Percentiles rank a stretch among this genome's conserved stretches.
These are phyloP conservation scores for Nomada lathburiana DNA, from an alignment of 2,888 invertebrate genomes.

Conservation along the genomic window DNA sequence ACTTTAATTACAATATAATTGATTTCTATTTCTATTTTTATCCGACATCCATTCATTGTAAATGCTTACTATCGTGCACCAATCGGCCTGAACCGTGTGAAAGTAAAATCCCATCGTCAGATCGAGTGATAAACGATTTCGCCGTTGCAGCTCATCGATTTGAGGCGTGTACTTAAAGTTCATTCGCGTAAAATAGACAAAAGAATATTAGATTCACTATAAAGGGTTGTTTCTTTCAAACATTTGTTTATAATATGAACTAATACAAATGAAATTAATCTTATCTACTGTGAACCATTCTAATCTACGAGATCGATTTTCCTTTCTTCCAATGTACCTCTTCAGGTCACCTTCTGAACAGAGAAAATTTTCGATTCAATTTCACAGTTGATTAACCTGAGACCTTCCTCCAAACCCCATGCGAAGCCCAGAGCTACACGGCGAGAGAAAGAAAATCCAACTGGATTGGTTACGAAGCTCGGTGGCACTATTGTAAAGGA, in stretches of 20 bases:
- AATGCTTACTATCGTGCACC: neutral
- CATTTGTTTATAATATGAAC: neutral
- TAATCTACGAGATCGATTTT: neutral
- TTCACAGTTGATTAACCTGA: slow-evolving; percentile 88
- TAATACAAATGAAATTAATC: too few species aligned
- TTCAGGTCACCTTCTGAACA: too few species aligned
- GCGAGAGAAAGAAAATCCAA: slow-evolving; percentile 89
- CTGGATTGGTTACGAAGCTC: slow-evolving; percentile 93
- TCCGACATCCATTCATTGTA: neutral
- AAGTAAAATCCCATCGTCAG: slow-evolving; percentile 20
- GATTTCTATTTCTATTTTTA: neutral
- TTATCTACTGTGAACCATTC: too few species aligned
- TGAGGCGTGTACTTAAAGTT: slow-evolving; percentile 11
- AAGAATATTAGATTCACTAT: neutral
- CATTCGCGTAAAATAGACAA: neutral
- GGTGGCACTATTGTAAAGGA: slow-evolving; percentile 94
- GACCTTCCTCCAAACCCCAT: slow-evolving; percentile 88
- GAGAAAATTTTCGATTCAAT: slow-evolving; percentile 63
- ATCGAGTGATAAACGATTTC: slow-evolving; percentile 37
- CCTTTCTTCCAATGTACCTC: too few species aligned
- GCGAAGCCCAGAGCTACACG: slow-evolving; percentile 85
- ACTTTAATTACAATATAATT: neutral
- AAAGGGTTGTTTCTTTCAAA: neutral
- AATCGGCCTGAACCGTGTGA: slow-evolving; percentile 33
- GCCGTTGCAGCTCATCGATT: slow-evolving; percentile 13